These are phyloP conservation scores for Parambassis ranga DNA, from an alignment of 2,797 vertebrate species.

Conservation along the genomic window DNA sequence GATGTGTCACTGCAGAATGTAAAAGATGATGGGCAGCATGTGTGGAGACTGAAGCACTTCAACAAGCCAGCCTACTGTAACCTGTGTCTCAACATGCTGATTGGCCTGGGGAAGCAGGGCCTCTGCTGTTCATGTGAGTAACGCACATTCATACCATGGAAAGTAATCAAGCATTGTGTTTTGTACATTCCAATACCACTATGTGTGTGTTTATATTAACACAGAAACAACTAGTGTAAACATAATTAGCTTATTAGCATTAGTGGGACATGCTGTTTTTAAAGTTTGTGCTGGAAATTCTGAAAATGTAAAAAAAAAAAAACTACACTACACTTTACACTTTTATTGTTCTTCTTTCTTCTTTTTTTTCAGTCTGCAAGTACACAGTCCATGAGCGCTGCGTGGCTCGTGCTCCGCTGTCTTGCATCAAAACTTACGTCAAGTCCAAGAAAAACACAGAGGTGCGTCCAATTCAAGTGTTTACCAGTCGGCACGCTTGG, in stretches of 20 bases:
- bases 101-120: conserved; percentile 95
- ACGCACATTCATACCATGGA: neutral
- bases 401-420: conserved; percentile 87
- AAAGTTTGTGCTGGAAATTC: too few species aligned
- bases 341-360: neutral
- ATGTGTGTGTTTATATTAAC: too few species aligned
- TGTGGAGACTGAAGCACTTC: conserved; percentile 96
- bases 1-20: conserved; percentile 85
- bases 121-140: conserved; percentile 95
- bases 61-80: conserved; percentile 98
- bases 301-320: neutral
- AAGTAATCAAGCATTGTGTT: too few species aligned
- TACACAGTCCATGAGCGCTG: conserved; percentile 93
- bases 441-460: conserved; percentile 95
- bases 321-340: too few species aligned
- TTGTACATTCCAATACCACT: too few species aligned
- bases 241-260: too few species aligned
- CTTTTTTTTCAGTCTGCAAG: conserved; percentile 86
- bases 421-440: conserved; percentile 94
- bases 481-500: conserved; percentile 61
- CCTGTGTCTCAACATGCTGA: conserved; percentile 94
- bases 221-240: too few species aligned
- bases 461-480: conserved; percentile 83
- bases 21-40: conserved; percentile 94
- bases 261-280: too few species aligned